Evolutionary conservation across 2,797 vertebrate species (phyloP), one percentile per base, ranked within the genome.

Genomic region (Eurystomus glaucurus): DNA sequence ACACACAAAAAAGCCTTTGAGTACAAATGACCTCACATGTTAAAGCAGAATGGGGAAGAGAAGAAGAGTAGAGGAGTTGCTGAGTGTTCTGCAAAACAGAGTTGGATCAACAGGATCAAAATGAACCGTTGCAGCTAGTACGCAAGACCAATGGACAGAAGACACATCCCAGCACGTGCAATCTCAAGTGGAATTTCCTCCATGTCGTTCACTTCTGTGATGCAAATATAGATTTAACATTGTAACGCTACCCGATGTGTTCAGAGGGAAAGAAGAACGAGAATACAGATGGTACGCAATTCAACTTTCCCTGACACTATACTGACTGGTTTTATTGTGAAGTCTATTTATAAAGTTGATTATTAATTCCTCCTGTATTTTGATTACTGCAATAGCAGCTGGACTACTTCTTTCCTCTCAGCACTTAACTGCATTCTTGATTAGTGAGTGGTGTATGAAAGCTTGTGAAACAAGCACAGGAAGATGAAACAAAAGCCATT

Each of bases 401-500:
- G 86, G 61, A 90, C 74, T 78, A 61, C 65, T 93, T 95, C 61
- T 83, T 64, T 93, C 88, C 86, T 75, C 74, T 84, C 71, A 70
- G 72, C 72, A 84, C 61, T 95, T 77, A 84, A 61, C 86, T 75
- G 37, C 16, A 3, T 20, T 86, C 77, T 86, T 96, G 94, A 92
- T 92, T 88, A 88, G 54, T 1, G 0, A 95, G 80, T 86, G 84
- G 65, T 61, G n/a, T 78, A 89, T 46, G 57, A 95, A 93, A 84
- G 86, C 69, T 57, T 78, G 80, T 89, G 76, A 86, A 95, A 92
- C 52, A 71, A 92, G 77, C 37, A 92, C 76, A 85, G 91, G 83
- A 96, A 92, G 52, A 95, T 78, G 83, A 88, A 90, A 95, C 82
- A 95, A 94, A 92, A 88, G 92, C 57, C 62, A 43, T 80, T 3